phyloP scores from a whole-genome alignment of 2,888 invertebrate species.

The Ochlodes sylvanus region DNA sequence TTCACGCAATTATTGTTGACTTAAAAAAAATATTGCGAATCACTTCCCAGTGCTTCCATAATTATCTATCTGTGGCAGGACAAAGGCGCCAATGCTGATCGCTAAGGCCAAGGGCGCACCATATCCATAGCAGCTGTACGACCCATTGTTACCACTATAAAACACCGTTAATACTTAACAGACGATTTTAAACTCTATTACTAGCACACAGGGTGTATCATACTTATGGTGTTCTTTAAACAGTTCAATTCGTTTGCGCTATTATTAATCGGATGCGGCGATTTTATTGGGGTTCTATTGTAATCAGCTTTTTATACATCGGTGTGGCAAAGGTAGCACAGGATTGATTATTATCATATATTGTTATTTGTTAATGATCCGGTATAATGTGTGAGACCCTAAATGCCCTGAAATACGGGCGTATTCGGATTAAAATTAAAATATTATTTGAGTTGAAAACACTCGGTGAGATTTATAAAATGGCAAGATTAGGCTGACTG shows the following conservation, averaged over 20 bases:
- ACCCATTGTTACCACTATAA: constrained; percentile 56
- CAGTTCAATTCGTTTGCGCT: constrained; percentile 49
- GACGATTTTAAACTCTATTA: constrained; percentile 47
- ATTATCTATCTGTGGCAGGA: constrained; percentile 17
- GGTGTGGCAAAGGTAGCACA: background rate
- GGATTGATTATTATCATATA: constrained; percentile 21
- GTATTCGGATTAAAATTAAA: too few relatives aligned
- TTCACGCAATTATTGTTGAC: too few relatives aligned
- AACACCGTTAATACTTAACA: constrained; percentile 47
- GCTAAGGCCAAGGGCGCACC: constrained; percentile 50
- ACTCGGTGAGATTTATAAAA: too few relatives aligned
- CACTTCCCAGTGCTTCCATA: background rate
- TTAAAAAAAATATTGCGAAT: background rate
- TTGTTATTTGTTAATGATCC: constrained; percentile 27
- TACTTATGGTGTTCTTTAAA: constrained; percentile 7
- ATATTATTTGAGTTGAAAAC: too few relatives aligned
- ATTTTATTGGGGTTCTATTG: constrained; percentile 58
- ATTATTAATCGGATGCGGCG: constrained; percentile 63
- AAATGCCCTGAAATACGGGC: too few relatives aligned
- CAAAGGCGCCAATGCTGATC: constrained; percentile 48
- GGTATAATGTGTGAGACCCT: background rate
- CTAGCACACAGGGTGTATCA: background rate
- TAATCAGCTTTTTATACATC: constrained; percentile 42
- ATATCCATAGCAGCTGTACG: constrained; percentile 65
- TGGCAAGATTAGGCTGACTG: too few relatives aligned